Evolutionary conservation across 2,797 vertebrate species (phyloP).

Genomic region (Eremophila alpestris): DNA sequence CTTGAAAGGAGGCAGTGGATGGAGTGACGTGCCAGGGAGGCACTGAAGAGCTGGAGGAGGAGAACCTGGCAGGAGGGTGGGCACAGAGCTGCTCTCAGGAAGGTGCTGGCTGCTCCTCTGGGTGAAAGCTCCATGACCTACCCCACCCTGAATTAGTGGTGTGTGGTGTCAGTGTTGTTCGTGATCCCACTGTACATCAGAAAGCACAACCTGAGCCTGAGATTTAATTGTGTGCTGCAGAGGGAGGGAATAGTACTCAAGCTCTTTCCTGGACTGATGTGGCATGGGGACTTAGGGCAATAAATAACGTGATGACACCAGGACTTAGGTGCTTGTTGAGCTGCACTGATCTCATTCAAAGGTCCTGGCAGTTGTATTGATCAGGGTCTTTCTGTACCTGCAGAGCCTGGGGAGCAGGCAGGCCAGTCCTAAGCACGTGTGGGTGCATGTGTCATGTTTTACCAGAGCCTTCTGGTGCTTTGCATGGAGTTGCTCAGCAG

Average conservation of each 20-base stretch:
- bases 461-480: neutral
- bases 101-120: neutral
- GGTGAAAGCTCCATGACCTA: neutral
- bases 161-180: neutral
- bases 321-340: slow-evolving; percentile 38
- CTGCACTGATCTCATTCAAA: slow-evolving; percentile 54
- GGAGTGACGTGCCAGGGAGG: neutral
- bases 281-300: neutral
- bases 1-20: slow-evolving; percentile 31
- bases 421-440: fast-evolving
- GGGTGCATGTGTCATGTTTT: fast-evolving
- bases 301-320: slow-evolving; percentile 49
- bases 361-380: slow-evolving; percentile 17
- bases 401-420: neutral
- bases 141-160: fast-evolving
- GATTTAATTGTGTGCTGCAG: neutral
- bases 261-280: neutral
- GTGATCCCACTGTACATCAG: fast-evolving
- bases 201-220: neutral
- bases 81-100: neutral
- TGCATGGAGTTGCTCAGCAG: neutral
- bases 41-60: neutral
- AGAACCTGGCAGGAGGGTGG: slow-evolving; percentile 7
- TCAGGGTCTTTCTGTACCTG: slow-evolving; percentile 14
- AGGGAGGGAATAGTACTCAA: neutral